Evolutionary conservation across 2,797 vertebrate genomes (phyloP).

Genomic region (Chelon auratus): DNA sequence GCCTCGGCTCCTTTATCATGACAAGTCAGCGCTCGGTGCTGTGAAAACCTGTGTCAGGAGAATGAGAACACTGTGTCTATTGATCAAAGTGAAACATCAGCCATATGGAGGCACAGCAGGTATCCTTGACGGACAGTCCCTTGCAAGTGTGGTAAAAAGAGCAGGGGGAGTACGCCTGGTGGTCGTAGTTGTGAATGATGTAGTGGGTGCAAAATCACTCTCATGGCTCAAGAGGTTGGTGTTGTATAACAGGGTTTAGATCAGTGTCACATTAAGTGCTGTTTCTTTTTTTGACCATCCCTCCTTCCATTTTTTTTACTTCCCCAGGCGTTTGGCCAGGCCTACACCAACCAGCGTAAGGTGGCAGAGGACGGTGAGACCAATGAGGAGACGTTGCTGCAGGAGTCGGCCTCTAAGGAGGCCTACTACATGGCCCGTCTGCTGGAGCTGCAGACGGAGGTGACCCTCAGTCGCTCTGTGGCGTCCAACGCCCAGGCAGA

Average conservation of each 20-base stretch:
- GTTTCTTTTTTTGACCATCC: conserved; percentile 12
- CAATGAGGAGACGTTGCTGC: conserved; percentile 94
- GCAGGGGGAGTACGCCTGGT: conserved; percentile 21
- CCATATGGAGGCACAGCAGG: conserved; percentile 52
- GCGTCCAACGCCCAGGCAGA: conserved; percentile 91
- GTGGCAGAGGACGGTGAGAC: conserved; percentile 97
- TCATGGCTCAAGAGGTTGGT: conserved; percentile 30
- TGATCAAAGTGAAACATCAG: conserved; percentile 84
- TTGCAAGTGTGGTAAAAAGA: conserved; percentile 27
- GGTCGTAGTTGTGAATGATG: conserved; percentile 20
- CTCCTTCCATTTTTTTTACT: neutral
- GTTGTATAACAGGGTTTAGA: conserved; percentile 44
- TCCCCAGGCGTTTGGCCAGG: conserved; percentile 94
- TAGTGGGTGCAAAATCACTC: conserved; percentile 26
- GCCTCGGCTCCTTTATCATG: conserved; percentile 69
- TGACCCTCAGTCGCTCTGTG: conserved; percentile 88
- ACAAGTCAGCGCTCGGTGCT: conserved; percentile 68
- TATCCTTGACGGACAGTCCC: conserved; percentile 51
- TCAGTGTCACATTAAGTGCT: conserved; percentile 26
- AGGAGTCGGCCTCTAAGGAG: conserved; percentile 96
- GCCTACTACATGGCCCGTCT: conserved; percentile 93
- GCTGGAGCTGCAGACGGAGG: conserved; percentile 92
- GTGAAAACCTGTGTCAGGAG: conserved; percentile 86
- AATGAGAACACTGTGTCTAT: conserved; percentile 84
- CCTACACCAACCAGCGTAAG: conserved; percentile 95